Conservation (phyloP, 2,888 invertebrate genomes). For the Elysia crispata region DNA sequence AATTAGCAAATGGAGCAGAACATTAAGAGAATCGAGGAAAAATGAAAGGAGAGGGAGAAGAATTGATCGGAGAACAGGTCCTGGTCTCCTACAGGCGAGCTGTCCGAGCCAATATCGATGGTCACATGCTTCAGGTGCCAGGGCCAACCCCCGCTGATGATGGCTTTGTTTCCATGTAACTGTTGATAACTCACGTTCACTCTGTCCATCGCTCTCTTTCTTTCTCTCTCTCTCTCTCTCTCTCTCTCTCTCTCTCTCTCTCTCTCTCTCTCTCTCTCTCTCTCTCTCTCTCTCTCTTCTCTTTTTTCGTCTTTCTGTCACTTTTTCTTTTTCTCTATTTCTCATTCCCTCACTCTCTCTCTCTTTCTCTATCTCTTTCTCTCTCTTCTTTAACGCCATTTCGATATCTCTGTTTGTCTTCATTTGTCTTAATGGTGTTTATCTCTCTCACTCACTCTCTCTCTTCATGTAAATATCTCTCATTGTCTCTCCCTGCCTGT, state of each 20-base stretch:
- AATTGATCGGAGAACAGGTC: too few relatives aligned
- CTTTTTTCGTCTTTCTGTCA: not conserved
- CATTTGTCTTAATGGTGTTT: too few relatives aligned
- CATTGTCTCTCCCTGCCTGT: not conserved
- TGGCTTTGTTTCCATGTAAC: too few relatives aligned
- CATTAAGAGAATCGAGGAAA: too few relatives aligned
- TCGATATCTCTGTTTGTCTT: too few relatives aligned
- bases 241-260: conserved; percentile 38
- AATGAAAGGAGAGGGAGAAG: not conserved
- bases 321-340: conserved; percentile 3
- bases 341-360: conserved; percentile 13
- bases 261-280: conserved; percentile 17
- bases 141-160: too few relatives aligned
- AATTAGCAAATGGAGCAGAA: too few relatives aligned
- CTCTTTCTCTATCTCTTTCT: not conserved
- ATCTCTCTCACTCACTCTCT: not conserved
- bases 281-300: not conserved
- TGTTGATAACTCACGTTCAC: not conserved
- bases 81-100: too few relatives aligned
- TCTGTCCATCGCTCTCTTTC: not conserved
- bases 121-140: too few relatives aligned
- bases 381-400: too few relatives aligned
- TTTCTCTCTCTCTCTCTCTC: not conserved
- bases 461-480: not conserved
- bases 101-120: too few relatives aligned